A percentile compares a stretch with the other conserved stretches of the same genome.
Evolutionary conservation across 2,113 vertebrate genomes (phyloP).

Genomic region (Carassius auratus): DNA sequence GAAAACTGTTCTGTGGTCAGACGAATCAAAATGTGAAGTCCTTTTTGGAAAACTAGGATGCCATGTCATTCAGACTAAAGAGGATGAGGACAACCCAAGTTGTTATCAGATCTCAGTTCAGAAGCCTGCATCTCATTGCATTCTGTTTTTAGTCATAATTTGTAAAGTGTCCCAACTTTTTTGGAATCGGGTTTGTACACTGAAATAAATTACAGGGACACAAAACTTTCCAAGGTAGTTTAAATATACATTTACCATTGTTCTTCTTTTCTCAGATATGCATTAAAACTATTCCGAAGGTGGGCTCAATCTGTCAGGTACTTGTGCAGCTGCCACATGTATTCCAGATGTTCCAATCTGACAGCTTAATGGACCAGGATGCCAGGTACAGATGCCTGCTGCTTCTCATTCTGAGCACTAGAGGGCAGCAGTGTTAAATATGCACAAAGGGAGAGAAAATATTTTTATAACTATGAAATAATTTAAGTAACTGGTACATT

Average conservation of each 20-base stretch:
- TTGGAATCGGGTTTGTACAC: too few species aligned
- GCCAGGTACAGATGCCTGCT: constrained; percentile 74
- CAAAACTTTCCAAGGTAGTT: neutral
- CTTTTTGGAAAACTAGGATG: too few species aligned
- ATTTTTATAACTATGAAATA: neutral
- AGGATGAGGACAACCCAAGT: too few species aligned
- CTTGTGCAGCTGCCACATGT: constrained; percentile 93
- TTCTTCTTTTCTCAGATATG: constrained; percentile 75
- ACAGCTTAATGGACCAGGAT: constrained; percentile 78
- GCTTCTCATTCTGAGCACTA: constrained; percentile 33
- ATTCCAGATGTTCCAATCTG: constrained; percentile 85
- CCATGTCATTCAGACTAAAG: too few species aligned
- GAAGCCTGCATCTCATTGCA: too few species aligned
- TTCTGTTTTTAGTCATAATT: too few species aligned
- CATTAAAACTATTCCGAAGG: constrained; percentile 78
- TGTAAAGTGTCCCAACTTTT: too few species aligned
- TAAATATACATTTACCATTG: neutral
- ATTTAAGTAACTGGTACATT: neutral
- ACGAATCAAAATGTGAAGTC: too few species aligned
- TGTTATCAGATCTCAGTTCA: too few species aligned
- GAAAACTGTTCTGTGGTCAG: too few species aligned
- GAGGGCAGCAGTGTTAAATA: constrained; percentile 39
- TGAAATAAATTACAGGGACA: too few species aligned
- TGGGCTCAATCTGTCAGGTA: constrained; percentile 89
- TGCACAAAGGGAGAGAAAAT: neutral